Percentiles rank a stretch among this genome's conserved stretches.
Conservation (phyloP, 2,113 vertebrate genomes). For the Carlito syrichta region DNA sequence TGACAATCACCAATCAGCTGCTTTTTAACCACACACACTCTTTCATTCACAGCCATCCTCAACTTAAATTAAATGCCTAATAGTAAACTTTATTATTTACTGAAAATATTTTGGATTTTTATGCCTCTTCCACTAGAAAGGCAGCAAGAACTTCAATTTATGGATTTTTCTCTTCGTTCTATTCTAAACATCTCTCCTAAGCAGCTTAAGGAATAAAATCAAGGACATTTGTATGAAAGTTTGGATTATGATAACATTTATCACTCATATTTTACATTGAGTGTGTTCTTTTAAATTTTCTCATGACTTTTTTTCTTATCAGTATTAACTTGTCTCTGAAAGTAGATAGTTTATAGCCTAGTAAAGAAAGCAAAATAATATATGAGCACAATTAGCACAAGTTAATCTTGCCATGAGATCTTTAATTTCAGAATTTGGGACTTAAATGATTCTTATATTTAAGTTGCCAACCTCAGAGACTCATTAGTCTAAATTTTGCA, state of each 20-base stretch:
- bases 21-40: neutral
- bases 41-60: neutral
- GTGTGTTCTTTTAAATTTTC: neutral
- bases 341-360: neutral
- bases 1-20: neutral
- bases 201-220: neutral
- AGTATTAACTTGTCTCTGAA: constrained; percentile 5
- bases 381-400: constrained; percentile 13
- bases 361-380: constrained; percentile 30
- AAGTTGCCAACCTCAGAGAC: neutral
- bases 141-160: neutral
- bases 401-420: constrained; percentile 19
- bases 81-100: neutral
- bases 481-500: constrained; percentile 24
- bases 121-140: neutral
- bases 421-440: constrained; percentile 12
- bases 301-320: neutral
- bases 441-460: constrained; percentile 33
- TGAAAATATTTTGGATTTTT: neutral
- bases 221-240: neutral
- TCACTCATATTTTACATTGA: neutral
- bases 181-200: neutral
- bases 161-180: neutral
- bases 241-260: constrained; percentile 9
- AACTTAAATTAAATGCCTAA: neutral